phyloP scores from a whole-genome alignment of 1,140 invertebrate genomes.

The Cotesia typhae region DNA sequence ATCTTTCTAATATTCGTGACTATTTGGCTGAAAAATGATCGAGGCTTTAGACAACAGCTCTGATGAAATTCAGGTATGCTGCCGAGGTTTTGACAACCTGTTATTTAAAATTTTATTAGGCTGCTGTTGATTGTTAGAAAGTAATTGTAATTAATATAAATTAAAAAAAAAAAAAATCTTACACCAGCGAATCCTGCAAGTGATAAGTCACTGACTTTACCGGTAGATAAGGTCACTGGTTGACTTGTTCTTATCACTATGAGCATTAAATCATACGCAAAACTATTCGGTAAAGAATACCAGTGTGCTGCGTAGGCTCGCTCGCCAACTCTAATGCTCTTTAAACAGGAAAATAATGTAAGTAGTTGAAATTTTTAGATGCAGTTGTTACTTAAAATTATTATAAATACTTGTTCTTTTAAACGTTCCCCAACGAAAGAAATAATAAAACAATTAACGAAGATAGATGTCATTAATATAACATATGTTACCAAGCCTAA shows the following conservation, averaged over 20 bases:
- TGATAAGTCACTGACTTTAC: constrained; percentile 51
- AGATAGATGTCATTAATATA: constrained; percentile 40
- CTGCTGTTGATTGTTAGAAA: not conserved
- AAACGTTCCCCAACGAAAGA: constrained; percentile 54
- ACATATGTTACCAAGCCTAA: constrained; percentile 51
- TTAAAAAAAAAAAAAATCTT: constrained; percentile 21
- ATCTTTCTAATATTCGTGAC: not conserved
- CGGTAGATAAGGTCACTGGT: constrained; percentile 46
- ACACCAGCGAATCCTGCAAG: constrained; percentile 51
- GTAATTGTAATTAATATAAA: not conserved
- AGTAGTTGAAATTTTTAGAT: not conserved
- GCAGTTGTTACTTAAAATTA: not conserved
- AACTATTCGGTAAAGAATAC: constrained; percentile 46
- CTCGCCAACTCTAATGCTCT: constrained; percentile 49
- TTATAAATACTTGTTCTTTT: constrained; percentile 50
- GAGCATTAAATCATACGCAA: constrained; percentile 42
- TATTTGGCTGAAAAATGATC: constrained; percentile 9
- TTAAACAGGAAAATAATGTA: constrained; percentile 14
- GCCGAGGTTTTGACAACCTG: constrained; percentile 54
- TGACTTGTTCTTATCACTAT: constrained; percentile 47
- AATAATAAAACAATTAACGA: constrained; percentile 39
- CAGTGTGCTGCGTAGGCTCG: constrained; percentile 46
- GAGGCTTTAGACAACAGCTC: constrained; percentile 39
- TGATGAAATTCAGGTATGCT: constrained; percentile 54
- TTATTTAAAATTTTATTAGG: constrained; percentile 6